A percentile compares a stretch with the other conserved stretches of the same genome.
Evolutionary conservation across 2,888 invertebrate species (phyloP).

Genomic region (Serrognathus titanus): DNA sequence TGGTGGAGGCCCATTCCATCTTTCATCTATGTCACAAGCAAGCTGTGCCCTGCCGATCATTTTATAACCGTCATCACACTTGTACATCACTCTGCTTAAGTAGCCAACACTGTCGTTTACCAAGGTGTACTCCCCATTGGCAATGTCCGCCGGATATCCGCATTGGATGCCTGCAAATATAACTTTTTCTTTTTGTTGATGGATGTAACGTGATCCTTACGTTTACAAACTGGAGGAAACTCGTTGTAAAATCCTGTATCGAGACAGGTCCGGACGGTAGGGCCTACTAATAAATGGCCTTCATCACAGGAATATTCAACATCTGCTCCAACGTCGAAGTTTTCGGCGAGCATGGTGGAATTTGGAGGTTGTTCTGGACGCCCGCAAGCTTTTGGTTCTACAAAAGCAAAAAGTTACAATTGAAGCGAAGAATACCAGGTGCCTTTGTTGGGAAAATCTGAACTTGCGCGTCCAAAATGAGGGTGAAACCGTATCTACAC

Average conservation of each 20-base stretch:
- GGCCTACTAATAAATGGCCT: conserved; percentile 84
- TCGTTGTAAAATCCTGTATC: conserved; percentile 92
- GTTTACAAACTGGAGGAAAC: conserved; percentile 89
- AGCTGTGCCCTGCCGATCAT: conserved; percentile 80
- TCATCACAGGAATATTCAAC: conserved; percentile 83
- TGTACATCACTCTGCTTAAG: conserved; percentile 79
- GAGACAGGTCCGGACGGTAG: conserved; percentile 76
- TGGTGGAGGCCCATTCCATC: conserved; percentile 93
- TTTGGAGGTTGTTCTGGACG: conserved; percentile 91
- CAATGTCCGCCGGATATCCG: conserved; percentile 82
- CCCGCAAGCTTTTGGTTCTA: conserved; percentile 87
- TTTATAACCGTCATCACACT: conserved; percentile 78
- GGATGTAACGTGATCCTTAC: conserved; percentile 55
- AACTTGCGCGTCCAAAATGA: background rate
- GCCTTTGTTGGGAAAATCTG: background rate
- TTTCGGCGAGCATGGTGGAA: conserved; percentile 77
- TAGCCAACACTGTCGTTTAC: conserved; percentile 86
- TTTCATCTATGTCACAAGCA: conserved; percentile 86
- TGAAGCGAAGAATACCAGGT: conserved; percentile 1
- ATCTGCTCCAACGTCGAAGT: conserved; percentile 76
- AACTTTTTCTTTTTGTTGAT: background rate
- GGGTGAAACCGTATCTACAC: no score
- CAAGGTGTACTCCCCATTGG: conserved; percentile 75
- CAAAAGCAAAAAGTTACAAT: conserved; percentile 22
- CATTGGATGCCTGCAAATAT: conserved; percentile 74